These are phyloP conservation scores for Mirza zaza DNA, from an alignment of 2,113 vertebrate species.

Conservation along the genomic window DNA sequence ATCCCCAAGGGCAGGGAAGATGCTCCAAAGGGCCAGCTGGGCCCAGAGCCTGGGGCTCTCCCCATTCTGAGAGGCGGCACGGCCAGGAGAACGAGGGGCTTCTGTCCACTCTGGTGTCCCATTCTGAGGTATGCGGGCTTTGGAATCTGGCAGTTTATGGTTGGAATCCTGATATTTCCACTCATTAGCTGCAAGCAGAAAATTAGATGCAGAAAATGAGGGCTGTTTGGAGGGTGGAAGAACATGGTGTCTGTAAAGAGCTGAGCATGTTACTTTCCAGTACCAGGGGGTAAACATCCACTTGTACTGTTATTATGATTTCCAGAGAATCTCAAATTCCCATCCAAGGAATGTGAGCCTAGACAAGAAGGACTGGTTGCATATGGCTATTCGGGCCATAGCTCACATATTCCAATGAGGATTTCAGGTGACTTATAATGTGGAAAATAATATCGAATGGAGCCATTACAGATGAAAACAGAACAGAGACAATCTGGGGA, in stretches of 20 bases:
- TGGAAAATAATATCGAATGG: background rate
- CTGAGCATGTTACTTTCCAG: background rate
- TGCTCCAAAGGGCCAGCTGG: background rate
- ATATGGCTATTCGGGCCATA: background rate
- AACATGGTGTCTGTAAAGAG: background rate
- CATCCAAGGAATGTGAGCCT: background rate
- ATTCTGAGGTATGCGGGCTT: background rate
- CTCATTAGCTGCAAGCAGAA: background rate
- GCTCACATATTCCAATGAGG: background rate
- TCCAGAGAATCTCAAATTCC: background rate
- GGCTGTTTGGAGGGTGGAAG: background rate
- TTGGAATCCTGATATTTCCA: background rate
- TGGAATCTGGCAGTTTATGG: background rate
- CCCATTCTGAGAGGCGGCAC: background rate
- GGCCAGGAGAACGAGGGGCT: background rate
- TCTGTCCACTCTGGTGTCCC: background rate
- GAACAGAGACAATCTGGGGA: slow-evolving; percentile 9
- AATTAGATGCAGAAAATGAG: background rate
- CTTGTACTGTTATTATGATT: background rate
- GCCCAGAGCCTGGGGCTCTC: background rate
- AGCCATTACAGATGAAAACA: background rate
- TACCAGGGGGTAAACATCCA: background rate
- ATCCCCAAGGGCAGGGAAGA: background rate
- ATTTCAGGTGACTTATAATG: background rate
- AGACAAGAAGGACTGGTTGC: background rate